Conservation (phyloP, 2,888 invertebrate species). For the Frankliniella fusca region DNA sequence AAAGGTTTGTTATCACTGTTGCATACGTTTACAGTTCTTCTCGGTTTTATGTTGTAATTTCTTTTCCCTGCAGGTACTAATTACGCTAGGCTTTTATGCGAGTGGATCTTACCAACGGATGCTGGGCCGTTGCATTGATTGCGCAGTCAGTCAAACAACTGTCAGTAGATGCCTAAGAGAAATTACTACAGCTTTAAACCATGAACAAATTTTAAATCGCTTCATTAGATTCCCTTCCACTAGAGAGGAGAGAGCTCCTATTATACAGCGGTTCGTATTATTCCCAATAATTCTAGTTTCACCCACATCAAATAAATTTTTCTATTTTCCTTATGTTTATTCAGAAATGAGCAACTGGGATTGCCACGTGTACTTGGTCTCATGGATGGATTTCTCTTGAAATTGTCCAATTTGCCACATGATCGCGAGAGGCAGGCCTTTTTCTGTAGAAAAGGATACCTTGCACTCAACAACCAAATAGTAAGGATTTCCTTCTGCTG, state of each 20-base stretch:
- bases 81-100: background rate
- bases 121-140: background rate
- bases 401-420: background rate
- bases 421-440: background rate
- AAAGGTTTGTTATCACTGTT: too few relatives aligned
- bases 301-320: background rate
- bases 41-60: too few relatives aligned
- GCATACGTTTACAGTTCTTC: too few relatives aligned
- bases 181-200: background rate
- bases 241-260: background rate
- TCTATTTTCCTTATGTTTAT: too few relatives aligned
- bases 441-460: background rate
- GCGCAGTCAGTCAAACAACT: background rate
- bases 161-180: background rate
- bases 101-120: background rate
- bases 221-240: background rate
- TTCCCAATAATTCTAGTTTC: too few relatives aligned
- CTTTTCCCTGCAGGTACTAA: background rate
- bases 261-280: too few relatives aligned
- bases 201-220: background rate
- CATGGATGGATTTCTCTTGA: background rate
- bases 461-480: too few relatives aligned
- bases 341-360: background rate
- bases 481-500: too few relatives aligned
- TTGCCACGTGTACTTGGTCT: background rate